phyloP scores from a whole-genome alignment of 2,113 vertebrate species.

The Melanerpes aurifrons region DNA sequence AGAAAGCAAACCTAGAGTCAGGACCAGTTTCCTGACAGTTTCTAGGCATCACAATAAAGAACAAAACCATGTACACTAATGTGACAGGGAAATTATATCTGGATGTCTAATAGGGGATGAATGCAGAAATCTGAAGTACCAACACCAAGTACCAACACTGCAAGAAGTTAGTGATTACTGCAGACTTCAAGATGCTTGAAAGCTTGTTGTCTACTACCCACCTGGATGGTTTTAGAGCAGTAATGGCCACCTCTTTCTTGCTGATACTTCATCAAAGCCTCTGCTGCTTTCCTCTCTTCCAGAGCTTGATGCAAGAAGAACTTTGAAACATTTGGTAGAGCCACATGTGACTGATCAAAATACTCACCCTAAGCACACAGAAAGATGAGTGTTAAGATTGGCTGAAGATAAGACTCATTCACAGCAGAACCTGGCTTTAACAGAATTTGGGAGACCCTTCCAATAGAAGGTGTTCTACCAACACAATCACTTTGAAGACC shows the following conservation, averaged over 20 bases:
- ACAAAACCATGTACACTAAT: not conserved
- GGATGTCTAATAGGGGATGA: not conserved
- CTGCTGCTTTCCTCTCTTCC: slow-evolving; percentile 72
- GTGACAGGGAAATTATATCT: not conserved
- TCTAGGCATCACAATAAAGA: not conserved
- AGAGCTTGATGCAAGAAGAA: slow-evolving; percentile 77
- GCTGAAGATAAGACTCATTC: not conserved
- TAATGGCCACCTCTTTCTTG: slow-evolving; percentile 78
- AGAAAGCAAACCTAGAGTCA: not conserved
- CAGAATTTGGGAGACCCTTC: not conserved
- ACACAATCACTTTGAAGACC: not conserved
- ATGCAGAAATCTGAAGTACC: not conserved
- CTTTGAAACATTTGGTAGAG: slow-evolving; percentile 73
- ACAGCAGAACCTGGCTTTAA: not conserved
- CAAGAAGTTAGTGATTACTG: not conserved
- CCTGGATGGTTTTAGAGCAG: slow-evolving; percentile 79
- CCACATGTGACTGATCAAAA: slow-evolving; percentile 79
- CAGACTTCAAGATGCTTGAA: not conserved
- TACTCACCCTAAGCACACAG: slow-evolving; percentile 71
- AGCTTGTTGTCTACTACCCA: not conserved
- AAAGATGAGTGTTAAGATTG: not conserved
- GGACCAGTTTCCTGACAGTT: not conserved
- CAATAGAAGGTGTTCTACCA: not conserved
- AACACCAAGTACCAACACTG: not conserved
- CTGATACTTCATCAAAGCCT: slow-evolving; percentile 78